Evolutionary conservation across 1,140 invertebrate species (phyloP), one percentile per base, ranked within the genome.

Genomic region (Teleogryllus occipitalis): DNA sequence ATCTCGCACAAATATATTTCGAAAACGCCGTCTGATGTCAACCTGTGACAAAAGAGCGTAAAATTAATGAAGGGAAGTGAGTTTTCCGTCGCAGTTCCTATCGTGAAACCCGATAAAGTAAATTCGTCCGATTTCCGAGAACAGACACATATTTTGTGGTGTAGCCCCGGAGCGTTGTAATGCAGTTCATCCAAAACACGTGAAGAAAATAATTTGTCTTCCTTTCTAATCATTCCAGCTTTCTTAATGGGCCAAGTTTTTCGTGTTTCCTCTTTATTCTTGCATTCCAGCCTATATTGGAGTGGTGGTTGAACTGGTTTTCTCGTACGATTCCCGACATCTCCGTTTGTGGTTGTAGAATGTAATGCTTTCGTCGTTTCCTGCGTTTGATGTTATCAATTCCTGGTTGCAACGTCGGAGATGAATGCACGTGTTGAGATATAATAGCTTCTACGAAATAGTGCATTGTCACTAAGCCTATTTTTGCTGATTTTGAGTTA

Each of bases 181-280:
- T 65, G 54, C 18, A 10, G 54, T 65, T 65, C 54, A 65, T 65
- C 54, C 54, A 18, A 65, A 65, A 65, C 54, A 65, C 54, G 54
- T 65, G 54, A 18, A 18, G 54, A 65, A 65, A 65, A 65, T 65
- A 65, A 65, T 65, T 65, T 65, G 54, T 65, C 54, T 65, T 65
- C 54, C 54, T 10, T 65, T 65, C 54, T 65, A 65, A 65, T 65
- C 54, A 65, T 18, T 65, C 54, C 10, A 14, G 54, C 54, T 65
- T 65, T 65, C 10, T 10, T 65, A 65, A 65, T 65, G 54, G 54
- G 54, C 54, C 54, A 10, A 65, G 54, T 65, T 65, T 65, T 65
- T 65, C 54, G 54, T 18, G 54, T 65, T 65, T 65, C 54, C 54
- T 65, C 54, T 65, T 65, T 65, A 65, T 65, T 65, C 54, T 65